phyloP scores from a whole-genome alignment of 2,888 invertebrate species.

The Toxonevra muliebris region DNA sequence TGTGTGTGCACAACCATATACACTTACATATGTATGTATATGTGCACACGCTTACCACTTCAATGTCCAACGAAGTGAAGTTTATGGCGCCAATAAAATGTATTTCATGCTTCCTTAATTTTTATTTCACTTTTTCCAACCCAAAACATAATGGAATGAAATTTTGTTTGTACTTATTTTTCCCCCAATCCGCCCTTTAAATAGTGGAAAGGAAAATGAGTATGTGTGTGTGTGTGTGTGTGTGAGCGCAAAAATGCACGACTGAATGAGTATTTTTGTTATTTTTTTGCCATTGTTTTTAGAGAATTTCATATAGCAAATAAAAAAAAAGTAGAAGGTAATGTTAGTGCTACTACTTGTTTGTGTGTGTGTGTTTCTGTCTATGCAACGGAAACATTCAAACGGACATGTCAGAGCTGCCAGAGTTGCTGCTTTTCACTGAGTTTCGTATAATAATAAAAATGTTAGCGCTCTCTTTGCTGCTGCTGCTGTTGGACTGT shows the following conservation, averaged over 20 bases:
- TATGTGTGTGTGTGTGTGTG: not conserved
- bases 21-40: not conserved
- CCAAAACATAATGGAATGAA: slow-evolving; percentile 43
- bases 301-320: not conserved
- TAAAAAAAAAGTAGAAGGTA: no score
- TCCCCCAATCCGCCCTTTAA: slow-evolving; percentile 7
- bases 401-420: slow-evolving; percentile 4
- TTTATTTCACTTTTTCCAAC: slow-evolving; percentile 51
- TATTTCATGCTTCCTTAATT: slow-evolving; percentile 66
- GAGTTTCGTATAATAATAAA: no score
- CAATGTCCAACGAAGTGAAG: slow-evolving; percentile 62
- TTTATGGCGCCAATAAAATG: slow-evolving; percentile 64
- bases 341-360: no score
- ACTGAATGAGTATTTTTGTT: slow-evolving; percentile 19
- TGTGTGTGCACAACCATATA: not conserved
- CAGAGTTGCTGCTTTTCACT: no score
- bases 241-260: slow-evolving; percentile 23
- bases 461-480: no score
- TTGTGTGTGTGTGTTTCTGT: not conserved
- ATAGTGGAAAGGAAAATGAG: no score
- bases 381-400: slow-evolving; percentile 15
- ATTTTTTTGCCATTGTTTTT: slow-evolving; percentile 4
- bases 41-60: slow-evolving; percentile 45
- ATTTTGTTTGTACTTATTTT: slow-evolving; percentile 25
- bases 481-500: no score